Evolutionary conservation across 2,797 vertebrate genomes (phyloP), one percentile per base, ranked within the genome.

Genomic region (Danio kyathit): DNA sequence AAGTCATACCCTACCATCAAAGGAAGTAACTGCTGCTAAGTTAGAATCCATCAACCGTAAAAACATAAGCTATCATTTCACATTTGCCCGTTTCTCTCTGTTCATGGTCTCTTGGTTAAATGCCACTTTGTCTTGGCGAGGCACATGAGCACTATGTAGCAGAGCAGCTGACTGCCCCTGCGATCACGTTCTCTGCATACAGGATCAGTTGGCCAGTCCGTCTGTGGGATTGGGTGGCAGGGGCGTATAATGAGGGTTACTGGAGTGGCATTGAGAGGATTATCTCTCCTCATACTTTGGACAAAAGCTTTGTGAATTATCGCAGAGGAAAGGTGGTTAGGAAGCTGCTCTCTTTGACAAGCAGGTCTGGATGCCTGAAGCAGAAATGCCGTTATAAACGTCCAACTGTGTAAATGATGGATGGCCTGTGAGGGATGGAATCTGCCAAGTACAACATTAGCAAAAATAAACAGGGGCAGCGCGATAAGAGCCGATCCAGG

Each of bases 361-460:
- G 76, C 71, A 71, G 71, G 73, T 66, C 81, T 72, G 71, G 76
- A 79, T 54, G n/a, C 63, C 54, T 43, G 80, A 63, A 63, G 71
- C 75, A 48, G 51, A 81, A 83, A 79, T 80, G 64, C 71, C 65
- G 43, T 69, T 61, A 63, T 60, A 48, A 81, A 84, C 41, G 43
- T 67, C 79, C 61, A 78, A 81, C 76, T 75, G 80, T 80, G 82
- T 83, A 83, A 83, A 81, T 82, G 74, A 82, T 78, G 64, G 57
- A 74, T 59, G 70, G 80, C 48, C 75, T 59, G 74, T 56, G 29
- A 69, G 44, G 48, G 52, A 69, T 19, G 44, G 56, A 49, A 57
- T 60, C 83, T 64, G 76, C 74, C 79, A 83, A 83, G 63, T 83
- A 79, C 76, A 81, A 84, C 80, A 84, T 82, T 79, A 75, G 80